phyloP scores from a whole-genome alignment of 2,797 vertebrate species.

The Xiphophorus birchmanni region DNA sequence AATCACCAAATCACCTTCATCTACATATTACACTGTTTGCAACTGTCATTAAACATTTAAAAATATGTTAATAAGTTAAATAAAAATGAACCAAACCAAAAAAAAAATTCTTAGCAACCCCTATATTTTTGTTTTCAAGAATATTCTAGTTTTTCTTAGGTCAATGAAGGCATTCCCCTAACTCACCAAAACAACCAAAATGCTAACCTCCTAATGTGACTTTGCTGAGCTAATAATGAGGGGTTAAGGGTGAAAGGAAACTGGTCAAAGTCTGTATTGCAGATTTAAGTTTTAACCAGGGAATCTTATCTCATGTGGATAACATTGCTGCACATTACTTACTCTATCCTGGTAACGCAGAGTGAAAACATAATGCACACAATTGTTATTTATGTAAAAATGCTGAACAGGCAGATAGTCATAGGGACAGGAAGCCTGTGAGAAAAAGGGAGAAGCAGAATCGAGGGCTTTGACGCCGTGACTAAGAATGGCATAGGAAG shows the following conservation, averaged over 20 bases:
- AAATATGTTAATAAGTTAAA: background rate
- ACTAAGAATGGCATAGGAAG: conserved; percentile 52
- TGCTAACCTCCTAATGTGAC: background rate
- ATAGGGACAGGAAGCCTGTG: conserved; percentile 20
- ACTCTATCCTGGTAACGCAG: conserved; percentile 35
- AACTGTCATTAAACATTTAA: background rate
- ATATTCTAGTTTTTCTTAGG: background rate
- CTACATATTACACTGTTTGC: background rate
- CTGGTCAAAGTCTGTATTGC: background rate
- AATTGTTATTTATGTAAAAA: conserved; percentile 42
- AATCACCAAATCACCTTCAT: background rate
- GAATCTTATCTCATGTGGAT: background rate
- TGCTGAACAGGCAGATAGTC: conserved; percentile 27
- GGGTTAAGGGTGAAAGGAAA: background rate
- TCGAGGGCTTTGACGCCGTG: conserved; percentile 45
- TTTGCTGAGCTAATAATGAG: background rate
- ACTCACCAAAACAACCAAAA: background rate
- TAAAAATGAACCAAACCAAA: background rate
- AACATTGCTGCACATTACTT: conserved; percentile 22
- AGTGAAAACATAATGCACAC: conserved; percentile 44
- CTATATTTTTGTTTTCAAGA: background rate
- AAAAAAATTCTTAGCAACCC: background rate
- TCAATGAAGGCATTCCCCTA: background rate
- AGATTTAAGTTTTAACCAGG: background rate
- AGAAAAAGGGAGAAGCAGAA: conserved; percentile 2